Base-by-base conservation (phyloP, 2,113 vertebrate genomes). In the Platysternon megacephalum region DNA sequence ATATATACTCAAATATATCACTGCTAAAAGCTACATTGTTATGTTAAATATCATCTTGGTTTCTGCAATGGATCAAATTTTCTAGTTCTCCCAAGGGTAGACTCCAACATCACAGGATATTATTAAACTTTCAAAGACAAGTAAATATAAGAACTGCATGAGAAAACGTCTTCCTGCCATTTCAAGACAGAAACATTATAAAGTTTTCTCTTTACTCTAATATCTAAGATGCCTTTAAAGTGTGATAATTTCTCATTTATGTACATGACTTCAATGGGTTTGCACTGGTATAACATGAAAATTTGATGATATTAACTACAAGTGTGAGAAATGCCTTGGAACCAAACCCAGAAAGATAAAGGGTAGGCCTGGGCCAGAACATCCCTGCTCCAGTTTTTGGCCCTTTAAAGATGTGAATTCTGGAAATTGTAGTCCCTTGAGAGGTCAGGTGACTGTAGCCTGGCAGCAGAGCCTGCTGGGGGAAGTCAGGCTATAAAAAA, bases 141-240 rank as follows among this genome's bases (percentile, higher is more conserved):
- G 28, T 24, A 56, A 74, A 65, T 91, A 61, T 26, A 93, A 61
- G 78, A 86, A 92, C 42, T 32, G 8, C 4, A 32, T 26, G 8
- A 88, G 56, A 90, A 95, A 97, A 80, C 49, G 0, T 85, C 52
- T 96, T 94, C 28, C 49, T 93, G 46, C n/a, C 44, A 83, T 74
- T 11, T 81, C 19, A 11, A 93, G 52, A 96, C 14, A 53, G 0
- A 13, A 91, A 42, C 24, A 84, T 86, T 83, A 46, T n/a, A 19
- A 83, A 88, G 80, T 3, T 85, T 79, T 80, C 35, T 82, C 46
- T 93, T 90, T 44, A 28, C 24, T 19, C 42, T 35, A 24, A 22
- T 35, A 92, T 0, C 1, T 48, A 89, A 80, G 56, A 83, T 51
- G 68, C 22, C 87, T 22, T 19, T 1, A 0, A 52, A 83, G 8